These are phyloP conservation scores for Fistularia commersonii DNA, from an alignment of 2,797 vertebrate species.

Conservation along the genomic window DNA sequence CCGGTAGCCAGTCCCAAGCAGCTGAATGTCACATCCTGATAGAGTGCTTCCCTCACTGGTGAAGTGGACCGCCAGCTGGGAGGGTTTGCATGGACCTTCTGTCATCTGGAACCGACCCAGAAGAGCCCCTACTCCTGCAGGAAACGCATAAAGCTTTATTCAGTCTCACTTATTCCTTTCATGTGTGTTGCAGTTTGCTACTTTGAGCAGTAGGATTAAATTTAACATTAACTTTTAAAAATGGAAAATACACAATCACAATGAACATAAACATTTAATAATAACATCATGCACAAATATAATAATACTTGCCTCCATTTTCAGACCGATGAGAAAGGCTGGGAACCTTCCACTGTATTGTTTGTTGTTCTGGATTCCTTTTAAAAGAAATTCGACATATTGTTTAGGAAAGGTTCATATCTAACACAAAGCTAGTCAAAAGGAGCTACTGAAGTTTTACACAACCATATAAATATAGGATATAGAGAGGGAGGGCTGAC, in stretches of 20 bases:
- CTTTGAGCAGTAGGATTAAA: too few relatives aligned
- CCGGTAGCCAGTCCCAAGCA: conserved; percentile 90
- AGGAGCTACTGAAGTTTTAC: too few relatives aligned
- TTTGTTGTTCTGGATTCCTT: conserved; percentile 93
- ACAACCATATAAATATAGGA: too few relatives aligned
- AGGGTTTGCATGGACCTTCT: conserved; percentile 86
- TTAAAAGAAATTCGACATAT: conserved; percentile 38
- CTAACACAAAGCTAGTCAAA: conserved; percentile 1
- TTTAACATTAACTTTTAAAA: too few relatives aligned
- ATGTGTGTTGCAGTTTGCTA: too few relatives aligned
- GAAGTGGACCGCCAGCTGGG: conserved; percentile 91
- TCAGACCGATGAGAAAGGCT: conserved; percentile 96
- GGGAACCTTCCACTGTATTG: conserved; percentile 94
- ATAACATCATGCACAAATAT: neutral
- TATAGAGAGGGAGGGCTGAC: too few relatives aligned
- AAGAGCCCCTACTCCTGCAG: conserved; percentile 89
- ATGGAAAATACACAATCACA: too few relatives aligned
- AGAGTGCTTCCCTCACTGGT: conserved; percentile 95
- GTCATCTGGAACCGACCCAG: conserved; percentile 90
- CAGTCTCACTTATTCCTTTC: too few relatives aligned
- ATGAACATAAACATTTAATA: too few relatives aligned
- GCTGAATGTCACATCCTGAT: conserved; percentile 94
- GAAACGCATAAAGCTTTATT: neutral
- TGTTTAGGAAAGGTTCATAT: neutral
- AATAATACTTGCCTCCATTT: conserved; percentile 87